phyloP scores from a whole-genome alignment of 2,888 invertebrate species.

The Steromphala cineraria region DNA sequence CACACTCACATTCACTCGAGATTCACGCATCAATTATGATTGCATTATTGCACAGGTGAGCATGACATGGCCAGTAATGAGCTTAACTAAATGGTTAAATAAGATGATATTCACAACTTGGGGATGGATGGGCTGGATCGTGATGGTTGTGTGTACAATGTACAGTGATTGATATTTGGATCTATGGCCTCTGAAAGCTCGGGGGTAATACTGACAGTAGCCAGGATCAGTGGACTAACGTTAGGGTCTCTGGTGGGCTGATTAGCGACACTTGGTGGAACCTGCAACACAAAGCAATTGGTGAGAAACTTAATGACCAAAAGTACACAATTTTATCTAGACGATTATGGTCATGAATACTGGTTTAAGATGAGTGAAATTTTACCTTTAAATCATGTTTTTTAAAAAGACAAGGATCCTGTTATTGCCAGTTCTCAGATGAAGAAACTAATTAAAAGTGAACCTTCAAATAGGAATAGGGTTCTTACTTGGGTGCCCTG shows the following conservation, averaged over 20 bases:
- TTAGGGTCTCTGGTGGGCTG: constrained; percentile 47
- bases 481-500: constrained; percentile 78
- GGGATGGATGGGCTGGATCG: constrained; percentile 1
- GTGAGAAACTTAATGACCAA: no score
- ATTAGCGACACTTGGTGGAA: constrained; percentile 56
- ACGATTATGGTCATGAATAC: no score
- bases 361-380: no score
- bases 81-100: constrained; percentile 11
- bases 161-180: constrained; percentile 7
- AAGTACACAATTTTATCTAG: no score
- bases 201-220: constrained; percentile 40
- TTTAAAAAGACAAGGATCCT: no score
- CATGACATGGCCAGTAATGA: constrained; percentile 4
- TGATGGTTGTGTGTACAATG: constrained; percentile 6
- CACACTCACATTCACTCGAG: constrained; percentile 20
- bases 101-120: constrained; percentile 12
- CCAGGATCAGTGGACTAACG: constrained; percentile 35
- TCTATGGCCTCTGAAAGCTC: constrained; percentile 49
- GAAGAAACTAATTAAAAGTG: no score
- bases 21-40: background rate
- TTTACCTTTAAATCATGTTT: no score
- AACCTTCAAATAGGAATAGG: background rate
- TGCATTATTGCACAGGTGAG: constrained; percentile 12
- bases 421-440: no score
- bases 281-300: constrained; percentile 40